These are phyloP conservation scores for Caenorhabditis becei DNA, from an alignment of 2,888 invertebrate species.

Conservation along the genomic window DNA sequence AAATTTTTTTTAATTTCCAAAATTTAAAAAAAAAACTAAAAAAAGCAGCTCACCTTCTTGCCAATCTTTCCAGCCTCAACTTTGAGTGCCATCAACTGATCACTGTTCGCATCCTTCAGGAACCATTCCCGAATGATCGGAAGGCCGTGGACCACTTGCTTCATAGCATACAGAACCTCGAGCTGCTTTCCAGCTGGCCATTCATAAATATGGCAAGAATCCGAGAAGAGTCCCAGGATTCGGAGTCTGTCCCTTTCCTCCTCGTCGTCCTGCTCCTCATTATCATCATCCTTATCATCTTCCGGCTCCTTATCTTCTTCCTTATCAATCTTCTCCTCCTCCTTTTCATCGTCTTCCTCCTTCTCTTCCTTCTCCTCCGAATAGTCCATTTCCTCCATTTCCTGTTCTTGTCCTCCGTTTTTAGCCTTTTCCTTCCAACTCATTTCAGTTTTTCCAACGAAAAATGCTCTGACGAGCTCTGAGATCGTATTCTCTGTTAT, in stretches of 20 bases:
- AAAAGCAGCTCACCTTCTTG: constrained; percentile 13
- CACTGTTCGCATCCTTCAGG: constrained; percentile 39
- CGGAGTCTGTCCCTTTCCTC: constrained; percentile 3
- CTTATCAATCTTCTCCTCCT: constrained; percentile 9
- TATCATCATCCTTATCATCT: constrained; percentile 14
- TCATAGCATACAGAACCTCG: constrained; percentile 35
- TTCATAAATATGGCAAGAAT: constrained; percentile 33
- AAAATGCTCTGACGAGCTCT: constrained; percentile 42
- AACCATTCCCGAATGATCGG: constrained; percentile 50
- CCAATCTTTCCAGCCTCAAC: constrained; percentile 8
- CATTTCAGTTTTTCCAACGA: constrained; percentile 23
- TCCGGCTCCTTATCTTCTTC: constrained; percentile 12
- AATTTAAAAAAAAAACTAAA: background rate
- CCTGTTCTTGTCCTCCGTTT: no score
- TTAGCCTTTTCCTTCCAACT: constrained; percentile 5
- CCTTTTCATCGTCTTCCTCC: constrained; percentile 24
- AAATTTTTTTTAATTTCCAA: background rate
- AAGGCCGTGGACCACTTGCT: constrained; percentile 27
- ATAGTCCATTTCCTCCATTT: constrained; percentile 1
- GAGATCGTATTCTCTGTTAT: constrained; percentile 43
- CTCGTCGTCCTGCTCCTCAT: constrained; percentile 5
- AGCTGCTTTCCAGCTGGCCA: constrained; percentile 16
- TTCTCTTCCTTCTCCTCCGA: constrained; percentile 11
- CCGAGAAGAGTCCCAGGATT: constrained; percentile 14
- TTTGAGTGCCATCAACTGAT: constrained; percentile 20